phyloP scores from a whole-genome alignment of 2,113 vertebrate species.

The Nannobrachium achirus region DNA sequence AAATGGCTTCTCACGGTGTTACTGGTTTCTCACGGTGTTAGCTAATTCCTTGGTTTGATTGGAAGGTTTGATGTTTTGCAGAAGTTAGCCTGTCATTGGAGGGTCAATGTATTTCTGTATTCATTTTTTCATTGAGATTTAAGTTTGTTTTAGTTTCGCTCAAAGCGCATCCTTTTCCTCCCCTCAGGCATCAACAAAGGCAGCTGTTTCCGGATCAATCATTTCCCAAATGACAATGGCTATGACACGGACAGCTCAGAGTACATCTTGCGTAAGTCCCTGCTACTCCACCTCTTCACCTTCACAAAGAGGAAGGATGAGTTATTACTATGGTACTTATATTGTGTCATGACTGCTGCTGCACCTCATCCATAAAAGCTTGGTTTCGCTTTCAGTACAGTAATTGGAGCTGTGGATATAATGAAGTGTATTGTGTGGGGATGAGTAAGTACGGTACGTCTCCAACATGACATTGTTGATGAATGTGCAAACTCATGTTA shows the following conservation, averaged over 20 bases:
- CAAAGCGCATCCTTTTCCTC: conserved; percentile 15
- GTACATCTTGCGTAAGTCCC: conserved; percentile 94
- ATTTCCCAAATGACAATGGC: conserved; percentile 96
- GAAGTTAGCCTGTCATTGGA: no score
- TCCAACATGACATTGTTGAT: conserved; percentile 19
- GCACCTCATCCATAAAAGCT: conserved; percentile 38
- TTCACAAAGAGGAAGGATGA: conserved; percentile 29
- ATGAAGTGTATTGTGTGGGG: conserved; percentile 32
- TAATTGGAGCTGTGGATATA: conserved; percentile 31
- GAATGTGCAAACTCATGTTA: no score
- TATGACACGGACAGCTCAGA: conserved; percentile 97
- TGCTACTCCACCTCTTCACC: conserved; percentile 18
- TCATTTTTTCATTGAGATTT: no score
- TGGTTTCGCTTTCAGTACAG: conserved; percentile 55
- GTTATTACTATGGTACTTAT: conserved; percentile 42
- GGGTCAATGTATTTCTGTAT: no score
- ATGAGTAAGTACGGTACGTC: conserved; percentile 20
- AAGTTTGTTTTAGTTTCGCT: no score
- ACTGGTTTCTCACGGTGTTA: not conserved
- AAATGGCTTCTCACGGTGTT: conserved; percentile 37
- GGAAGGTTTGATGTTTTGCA: no score
- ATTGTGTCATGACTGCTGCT: conserved; percentile 51
- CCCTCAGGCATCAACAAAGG: conserved; percentile 91
- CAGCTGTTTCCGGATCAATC: conserved; percentile 96
- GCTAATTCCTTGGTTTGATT: no score